phyloP scores from a whole-genome alignment of 2,113 vertebrate genomes.

The Pelodiscus sinensis region DNA sequence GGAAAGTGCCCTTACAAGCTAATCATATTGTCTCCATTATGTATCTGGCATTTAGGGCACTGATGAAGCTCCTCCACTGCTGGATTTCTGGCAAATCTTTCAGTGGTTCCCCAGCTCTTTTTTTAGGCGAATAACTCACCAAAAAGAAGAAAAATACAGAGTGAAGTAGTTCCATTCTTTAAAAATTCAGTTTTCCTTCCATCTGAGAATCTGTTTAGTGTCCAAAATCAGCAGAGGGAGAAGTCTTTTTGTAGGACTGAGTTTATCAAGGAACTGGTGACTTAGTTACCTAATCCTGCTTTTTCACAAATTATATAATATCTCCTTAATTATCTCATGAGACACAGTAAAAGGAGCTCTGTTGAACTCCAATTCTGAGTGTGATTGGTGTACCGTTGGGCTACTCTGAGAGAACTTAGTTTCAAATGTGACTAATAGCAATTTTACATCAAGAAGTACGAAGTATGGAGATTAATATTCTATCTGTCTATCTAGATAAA shows the following conservation, averaged over 20 bases:
- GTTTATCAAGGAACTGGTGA: fast-evolving
- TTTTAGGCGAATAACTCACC: background rate
- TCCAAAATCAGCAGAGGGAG: background rate
- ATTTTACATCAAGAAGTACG: background rate
- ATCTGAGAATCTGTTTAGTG: background rate
- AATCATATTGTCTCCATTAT: background rate
- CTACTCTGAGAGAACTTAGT: background rate
- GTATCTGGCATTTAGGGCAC: too few relatives aligned
- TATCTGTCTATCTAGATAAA: background rate
- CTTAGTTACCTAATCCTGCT: background rate
- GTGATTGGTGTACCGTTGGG: background rate
- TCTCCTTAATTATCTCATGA: background rate
- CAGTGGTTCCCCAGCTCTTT: too few relatives aligned
- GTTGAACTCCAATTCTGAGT: background rate
- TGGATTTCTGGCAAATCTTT: too few relatives aligned
- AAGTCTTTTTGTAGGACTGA: fast-evolving
- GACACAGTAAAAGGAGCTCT: background rate
- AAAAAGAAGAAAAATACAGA: background rate
- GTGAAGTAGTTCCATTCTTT: fast-evolving
- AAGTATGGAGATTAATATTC: background rate
- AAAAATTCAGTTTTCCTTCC: fast-evolving
- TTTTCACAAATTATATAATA: background rate
- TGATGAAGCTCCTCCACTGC: too few relatives aligned
- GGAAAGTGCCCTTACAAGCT: background rate
- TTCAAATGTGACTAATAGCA: background rate